Evolutionary conservation across 2,888 invertebrate genomes (phyloP).

Genomic region (Sycophila texana): DNA sequence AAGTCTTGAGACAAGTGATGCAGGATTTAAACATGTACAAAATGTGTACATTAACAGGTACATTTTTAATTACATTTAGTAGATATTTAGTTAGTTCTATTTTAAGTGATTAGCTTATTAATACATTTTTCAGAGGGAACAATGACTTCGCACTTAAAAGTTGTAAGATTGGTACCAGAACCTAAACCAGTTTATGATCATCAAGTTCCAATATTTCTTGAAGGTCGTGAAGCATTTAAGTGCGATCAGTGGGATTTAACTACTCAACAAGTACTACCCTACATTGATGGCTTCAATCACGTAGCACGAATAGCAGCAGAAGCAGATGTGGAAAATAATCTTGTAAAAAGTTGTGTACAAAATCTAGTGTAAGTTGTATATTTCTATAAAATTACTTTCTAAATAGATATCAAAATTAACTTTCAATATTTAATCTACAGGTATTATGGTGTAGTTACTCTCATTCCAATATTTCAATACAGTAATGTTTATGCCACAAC

Average conservation of each 20-base stretch:
- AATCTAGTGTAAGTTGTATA: constrained; percentile 85
- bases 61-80: constrained; percentile 11
- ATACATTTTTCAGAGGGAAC: constrained; percentile 81
- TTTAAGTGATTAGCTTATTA: neutral
- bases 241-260: constrained; percentile 94
- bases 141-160: constrained; percentile 92
- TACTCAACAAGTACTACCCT: constrained; percentile 92
- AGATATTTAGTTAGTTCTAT: neutral
- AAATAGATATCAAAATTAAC: constrained; percentile 1
- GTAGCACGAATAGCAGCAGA: constrained; percentile 92
- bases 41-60: constrained; percentile 85
- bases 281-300: constrained; percentile 95
- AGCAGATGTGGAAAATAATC: constrained; percentile 93
- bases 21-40: constrained; percentile 88
- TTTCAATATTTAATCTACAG: constrained; percentile 65
- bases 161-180: constrained; percentile 87
- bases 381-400: constrained; percentile 1
- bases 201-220: constrained; percentile 91
- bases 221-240: constrained; percentile 81
- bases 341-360: constrained; percentile 95
- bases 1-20: constrained; percentile 86
- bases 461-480: constrained; percentile 90
- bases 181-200: constrained; percentile 90
- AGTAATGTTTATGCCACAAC: constrained; percentile 91
- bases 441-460: constrained; percentile 84